These are phyloP conservation scores for Phataginus tetradactyla DNA, from an alignment of 2,797 vertebrate species.

Conservation along the genomic window DNA sequence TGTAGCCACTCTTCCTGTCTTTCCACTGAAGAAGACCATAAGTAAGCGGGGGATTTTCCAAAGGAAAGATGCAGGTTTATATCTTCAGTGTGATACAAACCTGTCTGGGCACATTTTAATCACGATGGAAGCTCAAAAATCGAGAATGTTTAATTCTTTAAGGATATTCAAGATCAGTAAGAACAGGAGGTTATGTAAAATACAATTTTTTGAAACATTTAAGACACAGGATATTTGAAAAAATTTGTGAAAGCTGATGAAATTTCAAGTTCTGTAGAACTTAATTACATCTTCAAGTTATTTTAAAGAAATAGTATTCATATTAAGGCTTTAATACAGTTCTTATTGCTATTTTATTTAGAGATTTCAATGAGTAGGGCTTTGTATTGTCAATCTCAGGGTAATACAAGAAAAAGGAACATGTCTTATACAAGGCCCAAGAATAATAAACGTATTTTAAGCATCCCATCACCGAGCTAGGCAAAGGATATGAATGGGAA, in stretches of 20 bases:
- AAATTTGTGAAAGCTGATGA: neutral
- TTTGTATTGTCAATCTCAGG: constrained; percentile 8
- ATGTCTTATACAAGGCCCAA: neutral
- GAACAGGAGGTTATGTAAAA: neutral
- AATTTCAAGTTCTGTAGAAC: neutral
- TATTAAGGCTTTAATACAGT: neutral
- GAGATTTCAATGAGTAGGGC: neutral
- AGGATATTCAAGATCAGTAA: neutral
- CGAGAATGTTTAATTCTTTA: neutral
- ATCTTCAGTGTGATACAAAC: neutral
- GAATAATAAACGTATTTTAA: neutral
- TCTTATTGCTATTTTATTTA: constrained; percentile 30
- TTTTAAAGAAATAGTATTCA: neutral
- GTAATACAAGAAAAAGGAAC: constrained; percentile 29
- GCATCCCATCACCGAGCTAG: neutral
- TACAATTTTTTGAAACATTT: neutral
- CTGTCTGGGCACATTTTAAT: neutral
- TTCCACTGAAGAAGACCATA: neutral
- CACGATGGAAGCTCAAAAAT: neutral
- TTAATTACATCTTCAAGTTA: neutral
- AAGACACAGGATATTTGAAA: neutral
- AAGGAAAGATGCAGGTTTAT: neutral
- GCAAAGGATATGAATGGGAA: neutral
- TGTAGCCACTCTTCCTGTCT: neutral
- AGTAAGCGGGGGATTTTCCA: neutral